phyloP scores from a whole-genome alignment of 2,113 vertebrate species.

The Albula glossodonta region DNA sequence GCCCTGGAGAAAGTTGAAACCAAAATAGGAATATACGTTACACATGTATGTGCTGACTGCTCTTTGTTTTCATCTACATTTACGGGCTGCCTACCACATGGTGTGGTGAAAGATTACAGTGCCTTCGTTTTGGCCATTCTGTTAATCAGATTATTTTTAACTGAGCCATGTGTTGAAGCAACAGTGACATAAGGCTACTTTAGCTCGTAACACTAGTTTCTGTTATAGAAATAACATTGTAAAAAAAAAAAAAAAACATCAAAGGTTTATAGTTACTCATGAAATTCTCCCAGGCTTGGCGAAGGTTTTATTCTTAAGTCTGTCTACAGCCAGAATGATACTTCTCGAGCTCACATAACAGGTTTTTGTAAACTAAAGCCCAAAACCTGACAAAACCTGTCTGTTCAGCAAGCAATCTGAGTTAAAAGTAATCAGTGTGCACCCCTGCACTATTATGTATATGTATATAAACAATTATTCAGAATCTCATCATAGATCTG shows the following conservation, averaged over 20 bases:
- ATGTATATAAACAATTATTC: neutral
- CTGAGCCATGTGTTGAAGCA: neutral
- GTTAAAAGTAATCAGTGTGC: neutral
- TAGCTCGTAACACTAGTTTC: neutral
- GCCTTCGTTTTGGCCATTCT: neutral
- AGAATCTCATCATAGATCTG: too few species aligned
- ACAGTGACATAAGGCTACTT: neutral
- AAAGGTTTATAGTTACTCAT: neutral
- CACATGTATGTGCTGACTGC: neutral
- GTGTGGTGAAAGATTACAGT: neutral
- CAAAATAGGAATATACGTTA: slow-evolving; percentile 38
- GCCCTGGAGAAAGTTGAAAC: slow-evolving; percentile 31
- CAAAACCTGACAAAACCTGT: neutral
- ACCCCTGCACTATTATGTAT: neutral
- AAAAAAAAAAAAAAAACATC: neutral
- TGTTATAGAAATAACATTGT: neutral
- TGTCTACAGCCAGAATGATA: neutral
- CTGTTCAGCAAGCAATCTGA: neutral
- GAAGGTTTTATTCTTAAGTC: neutral
- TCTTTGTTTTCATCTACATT: neutral
- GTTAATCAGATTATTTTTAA: neutral
- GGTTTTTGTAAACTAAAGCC: neutral
- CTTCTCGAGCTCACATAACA: neutral
- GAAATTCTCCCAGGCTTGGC: neutral
- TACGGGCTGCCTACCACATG: neutral